Conservation (phyloP, 2,113 vertebrate genomes). For the Nycticryphes semicollaris region DNA sequence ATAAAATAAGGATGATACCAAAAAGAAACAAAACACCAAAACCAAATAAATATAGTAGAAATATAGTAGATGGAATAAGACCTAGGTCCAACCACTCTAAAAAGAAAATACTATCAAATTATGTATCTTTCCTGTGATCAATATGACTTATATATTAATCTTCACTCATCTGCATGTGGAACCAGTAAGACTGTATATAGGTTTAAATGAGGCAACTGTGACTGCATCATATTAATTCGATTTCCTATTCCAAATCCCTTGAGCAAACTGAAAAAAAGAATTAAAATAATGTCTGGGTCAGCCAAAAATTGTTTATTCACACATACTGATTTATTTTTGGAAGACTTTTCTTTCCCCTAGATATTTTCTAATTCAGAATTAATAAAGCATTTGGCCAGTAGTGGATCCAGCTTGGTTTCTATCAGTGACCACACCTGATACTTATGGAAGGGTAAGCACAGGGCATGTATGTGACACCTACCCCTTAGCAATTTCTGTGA, state of each 20-base stretch:
- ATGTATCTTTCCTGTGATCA: not conserved
- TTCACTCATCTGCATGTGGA: not conserved
- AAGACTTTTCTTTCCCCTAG: not conserved
- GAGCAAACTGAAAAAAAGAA: not conserved
- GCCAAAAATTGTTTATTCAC: not conserved
- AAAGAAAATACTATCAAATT: not conserved
- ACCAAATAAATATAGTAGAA: too few species aligned
- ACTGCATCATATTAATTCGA: not conserved
- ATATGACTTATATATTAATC: not conserved
- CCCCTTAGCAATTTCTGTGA: not conserved
- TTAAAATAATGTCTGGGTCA: not conserved
- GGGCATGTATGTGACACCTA: not conserved
- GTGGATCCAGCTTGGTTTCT: fast-evolving
- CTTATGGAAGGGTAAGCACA: not conserved
- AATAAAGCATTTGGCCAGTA: not conserved
- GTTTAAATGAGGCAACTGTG: not conserved
- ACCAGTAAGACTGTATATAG: not conserved
- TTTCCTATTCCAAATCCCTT: not conserved
- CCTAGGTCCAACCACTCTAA: not conserved
- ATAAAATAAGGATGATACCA: not conserved
- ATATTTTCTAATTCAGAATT: not conserved
- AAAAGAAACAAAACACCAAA: not conserved
- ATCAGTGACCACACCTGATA: not conserved
- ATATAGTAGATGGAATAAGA: not conserved
- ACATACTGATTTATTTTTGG: not conserved